phyloP scores from a whole-genome alignment of 2,797 vertebrate genomes.

The Aratinga solstitialis region DNA sequence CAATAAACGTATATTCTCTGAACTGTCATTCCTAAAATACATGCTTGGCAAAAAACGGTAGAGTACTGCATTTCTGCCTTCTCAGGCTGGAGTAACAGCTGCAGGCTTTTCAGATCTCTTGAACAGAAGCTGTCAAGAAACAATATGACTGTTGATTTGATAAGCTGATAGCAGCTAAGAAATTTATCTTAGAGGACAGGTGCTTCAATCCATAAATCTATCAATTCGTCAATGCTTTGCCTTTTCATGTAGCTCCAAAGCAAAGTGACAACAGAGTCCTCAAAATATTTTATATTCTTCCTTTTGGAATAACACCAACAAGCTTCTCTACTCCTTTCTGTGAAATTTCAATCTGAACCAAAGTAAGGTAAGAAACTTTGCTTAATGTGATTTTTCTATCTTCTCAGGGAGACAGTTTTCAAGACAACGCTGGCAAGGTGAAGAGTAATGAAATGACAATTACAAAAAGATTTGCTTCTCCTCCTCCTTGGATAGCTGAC shows the following conservation, averaged over 20 bases:
- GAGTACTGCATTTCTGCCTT: neutral
- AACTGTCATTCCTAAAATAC: neutral
- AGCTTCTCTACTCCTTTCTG: neutral
- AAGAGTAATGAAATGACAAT: neutral
- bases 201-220: neutral
- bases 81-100: slow-evolving; percentile 8
- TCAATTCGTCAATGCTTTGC: neutral
- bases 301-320: neutral
- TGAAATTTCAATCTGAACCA: neutral
- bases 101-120: slow-evolving; percentile 6
- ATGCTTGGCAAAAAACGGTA: neutral
- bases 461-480: neutral
- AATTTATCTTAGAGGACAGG: neutral
- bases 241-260: neutral
- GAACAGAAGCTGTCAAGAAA: neutral
- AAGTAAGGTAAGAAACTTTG: neutral
- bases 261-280: neutral
- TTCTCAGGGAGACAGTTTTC: neutral
- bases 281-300: neutral
- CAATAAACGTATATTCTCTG: neutral
- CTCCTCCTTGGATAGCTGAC: neutral
- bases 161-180: neutral
- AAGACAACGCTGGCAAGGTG: neutral
- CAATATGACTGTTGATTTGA: slow-evolving; percentile 21
- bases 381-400: neutral